Evolutionary conservation across 1,140 invertebrate genomes (phyloP), one percentile per base, ranked within the genome.

Genomic region (Drosophila lowei): DNA sequence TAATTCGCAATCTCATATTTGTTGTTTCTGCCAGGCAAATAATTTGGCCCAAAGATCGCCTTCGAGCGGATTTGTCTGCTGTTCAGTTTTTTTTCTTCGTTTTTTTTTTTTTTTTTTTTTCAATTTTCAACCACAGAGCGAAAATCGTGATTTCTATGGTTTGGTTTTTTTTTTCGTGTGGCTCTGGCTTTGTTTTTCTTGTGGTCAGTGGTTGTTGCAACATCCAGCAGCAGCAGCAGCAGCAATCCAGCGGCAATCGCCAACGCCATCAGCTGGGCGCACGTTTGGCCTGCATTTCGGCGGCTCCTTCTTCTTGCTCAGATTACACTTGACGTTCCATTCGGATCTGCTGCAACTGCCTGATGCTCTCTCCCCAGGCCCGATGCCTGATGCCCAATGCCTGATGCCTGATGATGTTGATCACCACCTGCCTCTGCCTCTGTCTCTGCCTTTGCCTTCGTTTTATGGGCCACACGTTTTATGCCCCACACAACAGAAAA

Each of bases 1-100:
- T 86, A 86, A 86, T 86, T 86, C 81, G 81, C 81, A 74, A 73
- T 64, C 83, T 86, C 81, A 86, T 86, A 86, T 86, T 86, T 86
- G 81, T 30, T 9, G 30, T 30, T 30, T 83, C 81, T 88, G 83
- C 81, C 81, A 86, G 81, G 11, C 83, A 88, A 74, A 86, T 86
- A 86, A 86, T 86, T 86, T 86, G 83, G 66, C 66, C 44, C 66
- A 13, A 4, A 38, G 34, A 38, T 11, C 34, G 11, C 34, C 81
- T 86, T 50, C 57, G 30, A 85, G 81, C 81, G 81, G 34, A 38
- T 38, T 38, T 38, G 34, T 38, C 34, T 59, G 54, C 38, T 30
- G 65, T 68, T 68, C 44, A 38, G 11, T 68, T 68, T 25, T 4
- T 25, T 25, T 25, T 25, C 4, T 23, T 23, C 2, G n/a, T 23